phyloP scores from a whole-genome alignment of 2,888 invertebrate species.

The Deilephila porcellus region DNA sequence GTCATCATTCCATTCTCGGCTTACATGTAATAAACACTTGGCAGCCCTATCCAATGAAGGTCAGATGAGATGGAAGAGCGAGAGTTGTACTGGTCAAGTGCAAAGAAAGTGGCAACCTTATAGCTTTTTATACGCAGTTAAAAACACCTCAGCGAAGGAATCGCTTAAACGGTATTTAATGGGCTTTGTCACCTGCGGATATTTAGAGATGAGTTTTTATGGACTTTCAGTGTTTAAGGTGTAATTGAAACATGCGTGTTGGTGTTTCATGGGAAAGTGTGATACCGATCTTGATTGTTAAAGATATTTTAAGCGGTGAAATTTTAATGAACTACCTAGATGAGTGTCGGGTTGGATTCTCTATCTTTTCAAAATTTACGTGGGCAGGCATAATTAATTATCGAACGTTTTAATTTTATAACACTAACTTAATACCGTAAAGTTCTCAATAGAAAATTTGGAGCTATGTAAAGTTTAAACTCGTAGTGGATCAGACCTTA shows the following conservation, averaged over 20 bases:
- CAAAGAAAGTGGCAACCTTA: conserved; percentile 55
- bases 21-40: background rate
- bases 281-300: background rate
- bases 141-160: conserved; percentile 35
- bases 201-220: background rate
- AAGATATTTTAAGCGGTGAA: too few species aligned
- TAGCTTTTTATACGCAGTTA: conserved; percentile 32
- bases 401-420: too few species aligned
- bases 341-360: too few species aligned
- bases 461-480: too few species aligned
- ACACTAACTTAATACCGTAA: too few species aligned
- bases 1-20: too few species aligned
- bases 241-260: background rate
- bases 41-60: conserved; percentile 56
- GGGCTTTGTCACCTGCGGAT: conserved; percentile 1
- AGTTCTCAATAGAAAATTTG: too few species aligned
- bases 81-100: conserved; percentile 77
- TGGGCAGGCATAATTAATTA: too few species aligned
- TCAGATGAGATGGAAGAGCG: conserved; percentile 63
- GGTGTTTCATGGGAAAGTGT: background rate
- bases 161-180: conserved; percentile 16
- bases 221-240: background rate
- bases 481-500: too few species aligned
- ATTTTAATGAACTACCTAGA: too few species aligned
- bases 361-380: too few species aligned